Evolutionary conservation across 2,888 invertebrate genomes (phyloP).

Genomic region (Ophonus ardosiacus): DNA sequence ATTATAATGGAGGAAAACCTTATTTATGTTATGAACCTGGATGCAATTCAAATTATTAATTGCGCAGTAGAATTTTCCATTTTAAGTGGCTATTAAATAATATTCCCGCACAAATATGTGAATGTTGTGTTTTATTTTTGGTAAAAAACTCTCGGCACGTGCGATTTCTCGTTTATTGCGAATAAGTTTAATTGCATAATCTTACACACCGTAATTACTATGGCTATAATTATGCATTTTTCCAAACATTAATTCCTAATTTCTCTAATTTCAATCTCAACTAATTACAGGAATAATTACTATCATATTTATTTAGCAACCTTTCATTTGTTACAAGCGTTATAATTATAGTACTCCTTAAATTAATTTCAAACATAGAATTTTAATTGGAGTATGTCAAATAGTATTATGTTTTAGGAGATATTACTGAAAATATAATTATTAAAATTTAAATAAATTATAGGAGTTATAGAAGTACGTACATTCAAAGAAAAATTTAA

Average conservation of each 20-base stretch:
- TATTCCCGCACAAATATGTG: conserved; percentile 38
- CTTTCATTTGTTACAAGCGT: conserved; percentile 11
- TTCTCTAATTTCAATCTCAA: conserved; percentile 32
- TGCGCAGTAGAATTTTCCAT: conserved; percentile 32
- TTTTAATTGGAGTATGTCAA: conserved; percentile 15
- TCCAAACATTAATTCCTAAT: conserved; percentile 18
- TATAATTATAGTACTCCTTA: not conserved
- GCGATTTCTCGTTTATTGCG: conserved; percentile 50
- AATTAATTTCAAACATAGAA: not conserved
- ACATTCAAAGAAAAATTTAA: too few relatives aligned
- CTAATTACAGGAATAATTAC: conserved; percentile 31
- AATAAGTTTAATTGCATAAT: conserved; percentile 49
- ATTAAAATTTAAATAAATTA: too few relatives aligned
- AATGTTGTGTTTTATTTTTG: conserved; percentile 41
- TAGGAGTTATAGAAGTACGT: too few relatives aligned
- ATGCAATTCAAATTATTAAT: conserved; percentile 18
- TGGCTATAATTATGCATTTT: conserved; percentile 32
- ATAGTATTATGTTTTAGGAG: not conserved
- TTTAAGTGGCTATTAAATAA: conserved; percentile 40
- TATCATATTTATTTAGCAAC: conserved; percentile 16
- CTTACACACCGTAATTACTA: conserved; percentile 15
- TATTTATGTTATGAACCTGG: conserved; percentile 21
- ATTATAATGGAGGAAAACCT: not conserved
- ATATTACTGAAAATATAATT: too few relatives aligned
- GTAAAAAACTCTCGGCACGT: conserved; percentile 42